Percentiles rank a stretch among this genome's conserved stretches.
Evolutionary conservation across 2,113 vertebrate species (phyloP).

Genomic region (Boulengeromyrus knoepffleri): DNA sequence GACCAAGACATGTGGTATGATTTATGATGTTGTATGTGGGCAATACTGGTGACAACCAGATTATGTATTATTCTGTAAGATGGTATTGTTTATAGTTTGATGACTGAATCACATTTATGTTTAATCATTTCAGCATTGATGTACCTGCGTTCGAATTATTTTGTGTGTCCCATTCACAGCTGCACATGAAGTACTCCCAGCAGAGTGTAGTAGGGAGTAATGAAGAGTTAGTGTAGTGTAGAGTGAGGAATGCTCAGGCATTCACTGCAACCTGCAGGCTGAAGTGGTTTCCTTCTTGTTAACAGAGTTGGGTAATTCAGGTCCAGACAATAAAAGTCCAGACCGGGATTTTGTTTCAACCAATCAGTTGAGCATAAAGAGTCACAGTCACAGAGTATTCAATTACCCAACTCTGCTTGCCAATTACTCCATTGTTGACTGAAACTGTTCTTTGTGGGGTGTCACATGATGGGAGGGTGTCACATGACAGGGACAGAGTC

Average conservation of each 20-base stretch:
- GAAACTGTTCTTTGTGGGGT: not conserved
- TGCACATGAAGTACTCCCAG: not conserved
- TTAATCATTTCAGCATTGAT: not conserved
- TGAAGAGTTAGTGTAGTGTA: too few species aligned
- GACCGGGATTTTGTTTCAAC: too few species aligned
- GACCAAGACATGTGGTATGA: not conserved
- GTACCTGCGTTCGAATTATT: not conserved
- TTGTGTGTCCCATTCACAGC: not conserved
- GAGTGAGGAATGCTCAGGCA: not conserved
- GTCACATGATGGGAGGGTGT: not conserved
- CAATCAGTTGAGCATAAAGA: too few species aligned
- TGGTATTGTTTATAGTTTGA: not conserved
- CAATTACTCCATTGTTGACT: not conserved
- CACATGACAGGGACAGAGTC: not conserved
- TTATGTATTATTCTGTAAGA: not conserved
- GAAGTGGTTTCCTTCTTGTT: not conserved
- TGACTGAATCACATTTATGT: not conserved
- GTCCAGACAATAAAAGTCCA: too few species aligned
- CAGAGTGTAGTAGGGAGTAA: not conserved
- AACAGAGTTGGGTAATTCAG: too few species aligned
- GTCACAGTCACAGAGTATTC: not conserved
- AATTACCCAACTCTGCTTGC: not conserved
- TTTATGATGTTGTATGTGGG: not conserved
- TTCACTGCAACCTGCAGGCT: not conserved
- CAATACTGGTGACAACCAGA: not conserved